Conservation (phyloP, 1,140 invertebrate species). For the Sipha flava region DNA sequence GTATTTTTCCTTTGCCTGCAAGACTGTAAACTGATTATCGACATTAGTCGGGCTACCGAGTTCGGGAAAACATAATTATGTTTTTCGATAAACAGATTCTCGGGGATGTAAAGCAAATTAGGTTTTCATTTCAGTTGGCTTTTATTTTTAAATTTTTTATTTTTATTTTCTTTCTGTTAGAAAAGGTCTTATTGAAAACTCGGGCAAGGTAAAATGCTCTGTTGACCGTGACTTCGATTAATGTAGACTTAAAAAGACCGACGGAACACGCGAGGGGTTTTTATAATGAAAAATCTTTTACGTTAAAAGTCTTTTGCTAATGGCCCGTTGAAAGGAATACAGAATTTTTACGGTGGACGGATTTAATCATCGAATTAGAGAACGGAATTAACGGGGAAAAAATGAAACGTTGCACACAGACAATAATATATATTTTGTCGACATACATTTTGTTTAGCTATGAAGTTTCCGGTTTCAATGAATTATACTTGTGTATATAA, state of each 20-base stretch:
- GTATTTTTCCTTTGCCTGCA: neutral
- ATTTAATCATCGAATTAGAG: slow-evolving; percentile 30
- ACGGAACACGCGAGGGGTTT: neutral
- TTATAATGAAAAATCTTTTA: slow-evolving; percentile 26
- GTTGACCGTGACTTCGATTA: slow-evolving; percentile 25
- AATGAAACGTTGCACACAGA: neutral
- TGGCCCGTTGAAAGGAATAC: neutral
- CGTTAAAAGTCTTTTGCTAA: slow-evolving; percentile 10
- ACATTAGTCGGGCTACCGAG: slow-evolving; percentile 17
- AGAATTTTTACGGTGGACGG: neutral
- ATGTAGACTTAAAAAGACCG: slow-evolving; percentile 1
- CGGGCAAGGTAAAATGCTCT: neutral
- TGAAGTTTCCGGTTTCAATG: neutral
- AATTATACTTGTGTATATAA: neutral
- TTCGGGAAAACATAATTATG: slow-evolving; percentile 8
- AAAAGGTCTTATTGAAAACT: neutral
- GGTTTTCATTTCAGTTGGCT: neutral
- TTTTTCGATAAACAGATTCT: slow-evolving; percentile 20
- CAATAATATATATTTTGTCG: neutral
- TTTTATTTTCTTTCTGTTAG: neutral
- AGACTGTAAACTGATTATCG: slow-evolving; percentile 10
- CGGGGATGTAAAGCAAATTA: neutral
- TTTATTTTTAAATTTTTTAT: neutral
- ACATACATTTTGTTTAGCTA: neutral
- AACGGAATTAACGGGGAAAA: neutral